Base-by-base conservation (phyloP, 2,797 vertebrate species). In the Steatocranus sp. region DNA sequence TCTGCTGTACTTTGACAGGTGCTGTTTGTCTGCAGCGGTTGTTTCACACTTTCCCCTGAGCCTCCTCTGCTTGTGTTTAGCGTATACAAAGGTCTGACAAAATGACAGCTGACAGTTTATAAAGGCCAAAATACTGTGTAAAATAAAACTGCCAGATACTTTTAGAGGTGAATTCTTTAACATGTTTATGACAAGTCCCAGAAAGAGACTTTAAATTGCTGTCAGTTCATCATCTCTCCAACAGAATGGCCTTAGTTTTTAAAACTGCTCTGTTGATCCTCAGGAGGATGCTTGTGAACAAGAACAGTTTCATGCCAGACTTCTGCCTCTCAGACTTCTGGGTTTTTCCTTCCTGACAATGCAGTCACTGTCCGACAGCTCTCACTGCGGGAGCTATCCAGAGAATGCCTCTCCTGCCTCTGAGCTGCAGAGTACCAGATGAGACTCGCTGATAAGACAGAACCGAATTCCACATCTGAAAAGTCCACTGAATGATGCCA, bases 331-430 rank as follows among this genome's bases (percentile, higher is more conserved):
- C 43, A 49, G 17, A 76, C 83, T 38, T 78, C 75, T 50, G 27
- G 36, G 58, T 41, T 20, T 77, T 51, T 79, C 48, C 10, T 18
- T 75, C 79, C 68, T 53, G 79, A 94, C 92, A 94, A 93, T 83
- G 90, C 75, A 27, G 51, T 23, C 50, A 87, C 79, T 93, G 92
- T 92, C 84, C 18, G 0, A 38, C 75, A 30, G 51, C 81, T 82
- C 63, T 82, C 6, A 2, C 61, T 86, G 83, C 50, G 77, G 85
- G 81, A 70, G 88, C 92, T 88, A 88, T 82, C 80, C 84, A 73
- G 78, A 78, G 76, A 90, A 92, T 86, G 82, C 17, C 86, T 74
- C 50, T 7, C 12, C 87, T 61, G 80, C 84, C 36, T 83, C 78
- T 38, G 25, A 82, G 43, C 25, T 6, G 43, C 25, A 73, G 43